These are phyloP conservation scores for Micronisus gabar DNA, from an alignment of 2,113 vertebrate species.

Conservation along the genomic window DNA sequence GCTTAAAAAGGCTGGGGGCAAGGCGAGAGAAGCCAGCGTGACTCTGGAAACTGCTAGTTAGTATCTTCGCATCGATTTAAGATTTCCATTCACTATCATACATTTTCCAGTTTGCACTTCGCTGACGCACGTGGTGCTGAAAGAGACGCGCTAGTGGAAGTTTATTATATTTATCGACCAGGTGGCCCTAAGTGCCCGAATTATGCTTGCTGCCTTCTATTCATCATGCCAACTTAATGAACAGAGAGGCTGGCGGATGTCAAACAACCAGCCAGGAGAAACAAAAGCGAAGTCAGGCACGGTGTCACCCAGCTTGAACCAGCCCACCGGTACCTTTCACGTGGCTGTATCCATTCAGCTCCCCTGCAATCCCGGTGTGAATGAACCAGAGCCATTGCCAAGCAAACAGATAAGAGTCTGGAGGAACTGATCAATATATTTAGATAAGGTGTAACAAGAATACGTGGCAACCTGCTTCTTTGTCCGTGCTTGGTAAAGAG, in stretches of 20 bases:
- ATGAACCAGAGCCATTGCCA: constrained; percentile 26
- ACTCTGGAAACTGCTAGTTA: not conserved
- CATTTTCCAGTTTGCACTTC: not conserved
- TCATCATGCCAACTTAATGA: not conserved
- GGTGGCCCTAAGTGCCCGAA: not conserved
- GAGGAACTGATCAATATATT: constrained; percentile 54
- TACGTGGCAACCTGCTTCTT: constrained; percentile 28
- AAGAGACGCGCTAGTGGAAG: not conserved
- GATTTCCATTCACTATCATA: not conserved
- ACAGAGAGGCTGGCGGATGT: not conserved
- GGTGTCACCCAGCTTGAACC: not conserved
- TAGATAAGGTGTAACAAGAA: constrained; percentile 49
- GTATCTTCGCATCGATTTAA: not conserved
- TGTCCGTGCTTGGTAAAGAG: not conserved
- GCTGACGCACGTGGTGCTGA: not conserved
- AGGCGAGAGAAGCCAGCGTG: not conserved
- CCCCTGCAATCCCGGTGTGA: not conserved
- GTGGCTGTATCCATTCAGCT: constrained; percentile 3
- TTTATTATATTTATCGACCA: not conserved
- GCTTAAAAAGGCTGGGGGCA: not conserved
- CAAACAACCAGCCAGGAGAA: constrained; percentile 39
- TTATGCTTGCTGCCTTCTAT: constrained; percentile 5
- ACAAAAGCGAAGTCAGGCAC: constrained; percentile 29
- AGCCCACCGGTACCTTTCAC: not conserved
- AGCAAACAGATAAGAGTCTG: constrained; percentile 44